These are phyloP conservation scores for Coreoperca whiteheadi DNA, from an alignment of 2,113 vertebrate species.

Conservation along the genomic window DNA sequence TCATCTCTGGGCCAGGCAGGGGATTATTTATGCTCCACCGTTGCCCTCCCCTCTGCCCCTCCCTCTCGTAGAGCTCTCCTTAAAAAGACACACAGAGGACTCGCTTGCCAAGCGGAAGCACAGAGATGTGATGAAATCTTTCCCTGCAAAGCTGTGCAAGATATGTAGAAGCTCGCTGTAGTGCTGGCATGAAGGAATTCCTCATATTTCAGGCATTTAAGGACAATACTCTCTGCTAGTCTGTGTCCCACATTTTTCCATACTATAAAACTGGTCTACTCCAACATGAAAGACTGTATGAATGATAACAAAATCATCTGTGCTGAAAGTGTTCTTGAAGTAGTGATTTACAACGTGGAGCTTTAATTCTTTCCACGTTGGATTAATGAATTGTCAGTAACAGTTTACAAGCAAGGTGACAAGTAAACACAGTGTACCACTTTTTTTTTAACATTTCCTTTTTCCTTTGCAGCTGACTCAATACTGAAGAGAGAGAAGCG, in stretches of 20 bases:
- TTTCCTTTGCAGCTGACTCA: slow-evolving; percentile 88
- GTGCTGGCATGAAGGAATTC: slow-evolving; percentile 12
- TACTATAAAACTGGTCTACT: slow-evolving; percentile 9
- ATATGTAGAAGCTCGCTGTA: slow-evolving; percentile 8
- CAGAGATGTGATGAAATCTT: slow-evolving; percentile 53
- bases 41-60: slow-evolving; percentile 62
- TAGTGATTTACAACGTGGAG: background rate
- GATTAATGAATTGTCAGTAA: slow-evolving; percentile 31
- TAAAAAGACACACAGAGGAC: slow-evolving; percentile 68
- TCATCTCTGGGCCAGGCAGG: slow-evolving; percentile 84
- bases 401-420: slow-evolving; percentile 12
- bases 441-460: background rate
- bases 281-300: slow-evolving; percentile 9
- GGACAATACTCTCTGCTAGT: slow-evolving; percentile 3
- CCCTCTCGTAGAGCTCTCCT: slow-evolving; percentile 59
- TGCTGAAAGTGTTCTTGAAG: background rate
- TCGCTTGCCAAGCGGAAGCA: slow-evolving; percentile 41
- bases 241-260: slow-evolving; percentile 8
- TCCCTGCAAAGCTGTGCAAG: slow-evolving; percentile 36
- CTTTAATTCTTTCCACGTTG: slow-evolving; percentile 24
- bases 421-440: background rate
- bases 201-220: slow-evolving; percentile 29
- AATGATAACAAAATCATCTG: background rate
- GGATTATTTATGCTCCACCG: slow-evolving; percentile 82
- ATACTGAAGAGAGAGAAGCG: slow-evolving; percentile 97